These are phyloP conservation scores for Clytia hemisphaerica DNA, from an alignment of 30 jellyfish, hydroid and myxozoan species.

Conservation along the genomic window DNA sequence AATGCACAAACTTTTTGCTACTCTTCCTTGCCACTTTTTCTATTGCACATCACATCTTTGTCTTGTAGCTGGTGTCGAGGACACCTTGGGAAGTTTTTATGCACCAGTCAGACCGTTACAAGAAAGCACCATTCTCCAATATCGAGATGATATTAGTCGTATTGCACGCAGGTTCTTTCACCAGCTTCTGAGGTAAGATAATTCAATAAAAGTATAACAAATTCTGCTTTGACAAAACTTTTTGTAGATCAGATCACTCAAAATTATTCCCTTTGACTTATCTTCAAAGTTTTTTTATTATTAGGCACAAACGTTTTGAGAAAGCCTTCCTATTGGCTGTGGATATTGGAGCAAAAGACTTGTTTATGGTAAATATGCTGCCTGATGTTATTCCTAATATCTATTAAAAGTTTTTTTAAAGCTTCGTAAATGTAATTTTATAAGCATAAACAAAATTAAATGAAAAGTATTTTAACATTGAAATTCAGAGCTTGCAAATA, in stretches of 20 bases:
- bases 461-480: not conserved
- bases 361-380: conserved; percentile 74
- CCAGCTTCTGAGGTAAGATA: conserved; percentile 83
- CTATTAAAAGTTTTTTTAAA: too few species aligned
- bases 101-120: conserved; percentile 75
- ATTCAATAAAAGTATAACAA: too few species aligned
- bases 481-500: not conserved
- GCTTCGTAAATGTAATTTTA: not conserved
- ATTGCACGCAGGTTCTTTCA: conserved; percentile 88
- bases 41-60: not conserved
- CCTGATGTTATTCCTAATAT: not conserved
- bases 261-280: too few species aligned
- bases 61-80: conserved; percentile 65
- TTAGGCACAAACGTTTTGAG: conserved; percentile 86
- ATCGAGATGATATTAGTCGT: conserved; percentile 79
- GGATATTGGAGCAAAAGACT: conserved; percentile 93
- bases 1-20: too few species aligned
- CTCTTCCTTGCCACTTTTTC: not conserved
- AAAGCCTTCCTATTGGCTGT: conserved; percentile 95
- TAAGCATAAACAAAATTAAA: not conserved
- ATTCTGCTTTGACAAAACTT: too few species aligned
- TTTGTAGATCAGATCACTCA: too few species aligned
- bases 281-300: too few species aligned
- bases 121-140: conserved; percentile 55
- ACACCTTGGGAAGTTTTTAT: conserved; percentile 86